Evolutionary conservation across 2,797 vertebrate species (phyloP), one percentile per base, ranked within the genome.

Genomic region (Sebastes iracundus): DNA sequence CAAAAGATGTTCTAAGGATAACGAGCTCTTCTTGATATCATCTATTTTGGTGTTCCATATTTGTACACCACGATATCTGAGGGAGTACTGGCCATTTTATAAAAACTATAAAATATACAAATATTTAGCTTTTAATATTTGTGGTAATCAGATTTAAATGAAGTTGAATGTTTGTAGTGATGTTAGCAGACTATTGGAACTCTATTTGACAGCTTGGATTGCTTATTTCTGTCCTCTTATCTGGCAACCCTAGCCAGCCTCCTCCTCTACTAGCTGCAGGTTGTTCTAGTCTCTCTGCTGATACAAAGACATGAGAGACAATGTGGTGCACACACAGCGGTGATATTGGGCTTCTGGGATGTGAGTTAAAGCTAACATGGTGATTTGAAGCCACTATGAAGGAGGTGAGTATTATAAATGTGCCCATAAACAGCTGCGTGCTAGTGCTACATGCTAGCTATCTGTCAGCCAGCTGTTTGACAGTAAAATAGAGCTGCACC

Each of bases 261-360:
- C 42, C 46, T 11, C 2, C 38, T 32, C 13, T 10, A 6, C 22
- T n/a, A 46, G 59, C 49, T 46, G 46, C 64, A 30, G 16, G 70
- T 16, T 22, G 22, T 7, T 7, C 1, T 11, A 22, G 68, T 8
- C 0, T 25, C 32, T 1, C 53, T n/a, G 1, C 16, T 49, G 0
- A 18, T 7, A 35, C 1, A 55, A 38, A 64, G 11, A 38, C 53
- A 8, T 30, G 0, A 22, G 0, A 53, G 0, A 53, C 49, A 4
- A n/a, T 0, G 4, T 53, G 9, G 49, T 4, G 14, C 8, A n/a
- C 0, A 0, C 49, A 2, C 49, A 53, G 49, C 20, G 49, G 49
- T 0, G 49, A 9, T 11, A 10, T n/a, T n/a, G 20, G 20, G 20
- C 4, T n/a, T 53, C 49, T 9, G 49, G 20, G 49, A 11, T 53